These are phyloP conservation scores for Bufo gargarizans DNA, from an alignment of 2,113 vertebrate genomes.

Conservation along the genomic window DNA sequence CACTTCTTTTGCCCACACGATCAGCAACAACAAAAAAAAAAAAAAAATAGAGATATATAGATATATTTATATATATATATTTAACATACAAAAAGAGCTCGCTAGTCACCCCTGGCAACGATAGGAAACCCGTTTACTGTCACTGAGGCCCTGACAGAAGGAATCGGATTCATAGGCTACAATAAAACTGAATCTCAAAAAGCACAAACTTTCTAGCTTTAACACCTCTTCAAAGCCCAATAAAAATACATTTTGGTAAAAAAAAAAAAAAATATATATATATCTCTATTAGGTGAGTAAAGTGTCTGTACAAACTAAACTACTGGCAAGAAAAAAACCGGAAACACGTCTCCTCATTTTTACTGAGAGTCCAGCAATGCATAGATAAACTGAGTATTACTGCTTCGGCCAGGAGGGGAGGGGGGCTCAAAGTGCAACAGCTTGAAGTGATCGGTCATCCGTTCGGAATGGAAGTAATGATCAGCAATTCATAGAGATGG, in stretches of 20 bases:
- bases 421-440: slow-evolving; percentile 78
- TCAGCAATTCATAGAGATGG: neutral
- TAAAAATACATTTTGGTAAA: slow-evolving; percentile 82
- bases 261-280: slow-evolving; percentile 58
- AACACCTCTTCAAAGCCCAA: slow-evolving; percentile 61
- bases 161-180: neutral
- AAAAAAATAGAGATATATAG: neutral
- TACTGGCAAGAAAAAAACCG: slow-evolving; percentile 82
- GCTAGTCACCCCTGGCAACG: neutral
- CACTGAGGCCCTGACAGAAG: neutral
- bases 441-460: slow-evolving; percentile 80
- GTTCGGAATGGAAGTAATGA: slow-evolving; percentile 53
- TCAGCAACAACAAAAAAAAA: neutral
- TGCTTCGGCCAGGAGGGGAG: slow-evolving; percentile 81
- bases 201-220: slow-evolving; percentile 63
- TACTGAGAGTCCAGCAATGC: slow-evolving; percentile 87
- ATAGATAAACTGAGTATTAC: slow-evolving; percentile 91
- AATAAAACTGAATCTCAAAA: slow-evolving; percentile 24
- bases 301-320: slow-evolving; percentile 79
- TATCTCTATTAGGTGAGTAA: slow-evolving; percentile 73
- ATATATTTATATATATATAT: slow-evolving; percentile 7
- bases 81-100: neutral
- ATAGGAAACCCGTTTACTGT: neutral
- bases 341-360: slow-evolving; percentile 70
- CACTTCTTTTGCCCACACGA: neutral